phyloP scores from a whole-genome alignment of 2,797 vertebrate genomes.

The Apogon talboti region DNA sequence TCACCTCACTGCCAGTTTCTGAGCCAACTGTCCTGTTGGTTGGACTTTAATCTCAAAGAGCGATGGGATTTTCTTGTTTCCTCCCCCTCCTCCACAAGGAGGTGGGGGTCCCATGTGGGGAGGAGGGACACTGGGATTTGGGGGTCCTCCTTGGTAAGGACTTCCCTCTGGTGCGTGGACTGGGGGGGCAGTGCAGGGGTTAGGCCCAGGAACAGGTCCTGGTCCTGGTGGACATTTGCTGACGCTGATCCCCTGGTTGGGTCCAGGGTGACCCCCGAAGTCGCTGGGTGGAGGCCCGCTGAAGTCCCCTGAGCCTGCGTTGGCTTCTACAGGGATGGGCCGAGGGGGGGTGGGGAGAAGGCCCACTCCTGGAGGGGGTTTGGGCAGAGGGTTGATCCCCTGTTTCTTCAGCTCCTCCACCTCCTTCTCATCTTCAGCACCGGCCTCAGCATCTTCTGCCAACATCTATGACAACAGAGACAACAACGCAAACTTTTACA shows the following conservation, averaged over 20 bases:
- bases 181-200: conserved; percentile 68
- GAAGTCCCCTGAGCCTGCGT: conserved; percentile 71
- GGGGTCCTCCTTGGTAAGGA: conserved; percentile 73
- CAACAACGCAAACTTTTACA: not conserved
- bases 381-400: conserved; percentile 95
- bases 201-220: conserved; percentile 36
- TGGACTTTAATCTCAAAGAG: conserved; percentile 96
- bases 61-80: conserved; percentile 90
- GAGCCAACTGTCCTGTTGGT: conserved; percentile 93
- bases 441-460: conserved; percentile 93
- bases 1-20: conserved; percentile 94
- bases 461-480: conserved; percentile 86
- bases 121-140: conserved; percentile 76
- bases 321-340: conserved; percentile 77
- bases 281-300: conserved; percentile 57
- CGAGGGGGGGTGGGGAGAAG: conserved; percentile 93
- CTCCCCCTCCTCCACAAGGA: conserved; percentile 58
- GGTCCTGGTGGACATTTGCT: conserved; percentile 62
- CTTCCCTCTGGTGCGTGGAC: conserved; percentile 71
- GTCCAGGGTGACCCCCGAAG: conserved; percentile 71
- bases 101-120: conserved; percentile 84
- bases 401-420: conserved; percentile 97
- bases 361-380: conserved; percentile 94
- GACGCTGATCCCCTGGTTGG: conserved; percentile 65
- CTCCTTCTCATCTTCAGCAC: conserved; percentile 96